Evolutionary conservation across 1,140 invertebrate species (phyloP).

Genomic region (Drosophila watanabei): DNA sequence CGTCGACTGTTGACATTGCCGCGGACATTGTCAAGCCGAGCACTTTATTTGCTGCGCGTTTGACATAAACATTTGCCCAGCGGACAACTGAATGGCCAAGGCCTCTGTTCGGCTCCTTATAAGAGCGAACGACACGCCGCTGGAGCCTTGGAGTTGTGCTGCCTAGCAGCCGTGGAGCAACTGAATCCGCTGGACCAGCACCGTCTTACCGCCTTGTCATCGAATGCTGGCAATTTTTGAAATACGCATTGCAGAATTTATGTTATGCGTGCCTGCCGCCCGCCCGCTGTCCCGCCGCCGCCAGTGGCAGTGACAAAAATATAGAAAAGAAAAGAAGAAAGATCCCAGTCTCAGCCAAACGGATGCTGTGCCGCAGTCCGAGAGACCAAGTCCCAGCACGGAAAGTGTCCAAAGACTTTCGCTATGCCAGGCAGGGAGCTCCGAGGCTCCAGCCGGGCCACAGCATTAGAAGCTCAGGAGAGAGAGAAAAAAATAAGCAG

Average conservation of each 20-base stretch:
- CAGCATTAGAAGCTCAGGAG: constrained; percentile 26
- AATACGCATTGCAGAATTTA: constrained; percentile 82
- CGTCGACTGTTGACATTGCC: constrained; percentile 68
- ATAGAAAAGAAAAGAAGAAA: constrained; percentile 50
- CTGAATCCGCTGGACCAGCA: constrained; percentile 9
- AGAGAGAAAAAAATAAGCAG: constrained; percentile 2
- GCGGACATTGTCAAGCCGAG: constrained; percentile 80
- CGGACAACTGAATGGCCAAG: constrained; percentile 80
- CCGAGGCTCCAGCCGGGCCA: neutral
- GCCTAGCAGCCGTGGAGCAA: constrained; percentile 7
- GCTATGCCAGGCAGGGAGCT: constrained; percentile 40
- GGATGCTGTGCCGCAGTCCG: constrained; percentile 39
- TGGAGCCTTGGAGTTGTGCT: constrained; percentile 2
- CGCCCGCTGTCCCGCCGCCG: constrained; percentile 37
- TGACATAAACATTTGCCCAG: constrained; percentile 84
- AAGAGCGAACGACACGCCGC: constrained; percentile 72
- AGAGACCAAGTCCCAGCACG: constrained; percentile 37
- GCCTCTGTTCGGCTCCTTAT: constrained; percentile 79
- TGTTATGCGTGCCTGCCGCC: constrained; percentile 75
- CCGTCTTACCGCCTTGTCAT: constrained; percentile 46
- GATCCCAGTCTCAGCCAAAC: constrained; percentile 33
- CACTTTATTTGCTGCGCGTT: constrained; percentile 82
- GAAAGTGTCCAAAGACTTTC: constrained; percentile 80
- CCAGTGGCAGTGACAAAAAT: constrained; percentile 66
- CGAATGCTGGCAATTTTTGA: constrained; percentile 76